A percentile compares a stretch with the other conserved stretches of the same genome.
phyloP scores from a whole-genome alignment of 2,113 vertebrate species.

The Rhagologus leucostigma region DNA sequence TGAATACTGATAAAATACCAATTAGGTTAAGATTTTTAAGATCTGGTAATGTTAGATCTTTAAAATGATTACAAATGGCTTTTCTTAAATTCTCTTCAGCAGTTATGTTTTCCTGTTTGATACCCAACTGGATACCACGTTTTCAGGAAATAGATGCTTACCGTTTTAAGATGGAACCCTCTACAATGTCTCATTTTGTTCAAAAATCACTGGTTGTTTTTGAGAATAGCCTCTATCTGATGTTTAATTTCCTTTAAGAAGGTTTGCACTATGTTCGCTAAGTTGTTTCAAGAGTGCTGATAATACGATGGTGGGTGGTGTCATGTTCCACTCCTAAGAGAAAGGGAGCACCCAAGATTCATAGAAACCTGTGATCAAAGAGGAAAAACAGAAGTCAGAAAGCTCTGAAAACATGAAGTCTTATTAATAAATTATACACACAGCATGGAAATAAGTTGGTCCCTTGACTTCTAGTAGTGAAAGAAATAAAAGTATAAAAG shows the following conservation, averaged over 20 bases:
- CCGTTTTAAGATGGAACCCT: neutral
- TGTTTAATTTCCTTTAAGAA: neutral
- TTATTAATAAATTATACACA: neutral
- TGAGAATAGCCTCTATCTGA: neutral
- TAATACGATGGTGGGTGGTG: rapidly evolving
- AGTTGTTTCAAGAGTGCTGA: neutral
- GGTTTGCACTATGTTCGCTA: rapidly evolving
- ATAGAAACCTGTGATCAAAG: neutral
- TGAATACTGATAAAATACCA: neutral
- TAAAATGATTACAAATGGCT: neutral
- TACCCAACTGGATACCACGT: neutral
- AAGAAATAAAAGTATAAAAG: neutral
- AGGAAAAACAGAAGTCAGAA: neutral
- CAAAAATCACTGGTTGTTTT: neutral
- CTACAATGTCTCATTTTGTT: neutral
- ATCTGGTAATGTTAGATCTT: neutral
- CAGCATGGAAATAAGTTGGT: neutral
- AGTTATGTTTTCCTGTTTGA: neutral
- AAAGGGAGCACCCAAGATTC: neutral
- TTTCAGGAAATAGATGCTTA: neutral
- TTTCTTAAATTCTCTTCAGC: neutral
- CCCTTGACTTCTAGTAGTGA: neutral
- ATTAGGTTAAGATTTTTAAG: neutral
- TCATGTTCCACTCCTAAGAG: neutral
- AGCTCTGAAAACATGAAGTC: neutral